Percentiles rank a stretch among this genome's conserved stretches.
These are phyloP conservation scores for Hydroisotoma schaefferi DNA, from an alignment of 2,888 invertebrate genomes.

Conservation along the genomic window DNA sequence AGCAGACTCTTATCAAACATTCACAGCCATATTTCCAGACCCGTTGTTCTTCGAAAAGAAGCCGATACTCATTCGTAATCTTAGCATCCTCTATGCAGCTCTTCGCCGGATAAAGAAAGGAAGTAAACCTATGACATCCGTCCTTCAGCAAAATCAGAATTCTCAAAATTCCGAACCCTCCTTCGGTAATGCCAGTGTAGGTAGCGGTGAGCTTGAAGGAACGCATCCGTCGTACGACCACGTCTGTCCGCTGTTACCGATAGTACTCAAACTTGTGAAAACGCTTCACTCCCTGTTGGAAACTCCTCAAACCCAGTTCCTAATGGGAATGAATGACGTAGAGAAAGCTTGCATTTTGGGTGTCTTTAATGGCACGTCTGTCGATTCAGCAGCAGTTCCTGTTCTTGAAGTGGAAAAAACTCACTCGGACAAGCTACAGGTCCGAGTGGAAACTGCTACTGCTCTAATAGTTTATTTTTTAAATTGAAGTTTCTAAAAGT, in stretches of 20 bases:
- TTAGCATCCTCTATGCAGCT: conserved; percentile 27
- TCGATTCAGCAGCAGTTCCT: not conserved
- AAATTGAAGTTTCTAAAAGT: not conserved
- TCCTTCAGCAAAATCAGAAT: conserved; percentile 11
- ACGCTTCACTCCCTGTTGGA: conserved; percentile 40
- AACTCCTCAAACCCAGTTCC: conserved; percentile 19
- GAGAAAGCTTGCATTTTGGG: conserved; percentile 41
- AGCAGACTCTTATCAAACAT: conserved; percentile 22
- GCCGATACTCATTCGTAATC: conserved; percentile 30
- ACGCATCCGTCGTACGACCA: conserved; percentile 36
- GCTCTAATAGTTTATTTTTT: not conserved
- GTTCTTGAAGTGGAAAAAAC: conserved; percentile 24
- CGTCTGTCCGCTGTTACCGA: conserved; percentile 36
- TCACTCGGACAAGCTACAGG: conserved; percentile 35
- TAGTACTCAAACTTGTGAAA: conserved; percentile 41
- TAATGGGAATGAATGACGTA: conserved; percentile 34
- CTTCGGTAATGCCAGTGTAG: not conserved
- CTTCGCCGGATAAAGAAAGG: conserved; percentile 33
- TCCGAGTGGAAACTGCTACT: conserved; percentile 11
- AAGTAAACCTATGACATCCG: conserved; percentile 12
- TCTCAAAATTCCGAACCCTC: conserved; percentile 7
- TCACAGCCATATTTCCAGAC: conserved; percentile 27
- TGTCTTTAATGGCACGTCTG: conserved; percentile 15
- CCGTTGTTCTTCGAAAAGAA: conserved; percentile 30
- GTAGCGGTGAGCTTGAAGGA: not conserved